Conservation (phyloP, 2,797 vertebrate genomes). For the Peromyscus attwateri region DNA sequence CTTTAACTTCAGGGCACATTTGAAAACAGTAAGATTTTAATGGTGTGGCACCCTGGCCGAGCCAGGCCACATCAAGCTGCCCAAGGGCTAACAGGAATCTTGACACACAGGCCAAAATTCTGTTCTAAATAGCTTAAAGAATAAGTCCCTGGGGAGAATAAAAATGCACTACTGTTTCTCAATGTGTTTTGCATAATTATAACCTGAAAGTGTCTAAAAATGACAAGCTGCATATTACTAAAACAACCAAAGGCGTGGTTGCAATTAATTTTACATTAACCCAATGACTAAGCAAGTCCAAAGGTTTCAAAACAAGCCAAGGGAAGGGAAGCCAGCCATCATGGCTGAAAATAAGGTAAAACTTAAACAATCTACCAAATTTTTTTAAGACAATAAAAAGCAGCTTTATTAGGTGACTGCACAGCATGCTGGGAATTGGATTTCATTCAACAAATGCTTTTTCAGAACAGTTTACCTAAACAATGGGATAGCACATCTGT, state of each 20-base stretch:
- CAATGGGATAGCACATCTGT: neutral
- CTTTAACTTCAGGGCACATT: conserved; percentile 26
- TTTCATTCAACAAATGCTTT: neutral
- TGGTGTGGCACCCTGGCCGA: neutral
- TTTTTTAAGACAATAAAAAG: neutral
- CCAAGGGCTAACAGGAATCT: neutral
- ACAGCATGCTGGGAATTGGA: neutral
- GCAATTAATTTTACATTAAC: conserved; percentile 58
- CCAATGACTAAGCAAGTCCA: conserved; percentile 16
- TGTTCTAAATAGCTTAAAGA: conserved; percentile 35
- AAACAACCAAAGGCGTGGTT: conserved; percentile 47
- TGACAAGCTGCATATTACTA: neutral
- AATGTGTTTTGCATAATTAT: conserved; percentile 57
- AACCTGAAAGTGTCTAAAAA: conserved; percentile 57
- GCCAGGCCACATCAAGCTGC: neutral
- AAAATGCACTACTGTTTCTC: conserved; percentile 35
- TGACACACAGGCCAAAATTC: neutral
- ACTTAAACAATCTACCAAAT: conserved; percentile 51
- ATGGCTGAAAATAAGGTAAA: conserved; percentile 14
- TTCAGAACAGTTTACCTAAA: neutral
- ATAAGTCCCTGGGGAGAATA: neutral
- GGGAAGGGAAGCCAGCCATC: conserved; percentile 3
- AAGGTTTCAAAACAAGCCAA: conserved; percentile 19
- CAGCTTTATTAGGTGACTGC: neutral
- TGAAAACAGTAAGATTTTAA: conserved; percentile 29